Evolutionary conservation across 1,140 invertebrate genomes (phyloP), one percentile per base, ranked within the genome.

Genomic region (Drosophila nikananu): DNA sequence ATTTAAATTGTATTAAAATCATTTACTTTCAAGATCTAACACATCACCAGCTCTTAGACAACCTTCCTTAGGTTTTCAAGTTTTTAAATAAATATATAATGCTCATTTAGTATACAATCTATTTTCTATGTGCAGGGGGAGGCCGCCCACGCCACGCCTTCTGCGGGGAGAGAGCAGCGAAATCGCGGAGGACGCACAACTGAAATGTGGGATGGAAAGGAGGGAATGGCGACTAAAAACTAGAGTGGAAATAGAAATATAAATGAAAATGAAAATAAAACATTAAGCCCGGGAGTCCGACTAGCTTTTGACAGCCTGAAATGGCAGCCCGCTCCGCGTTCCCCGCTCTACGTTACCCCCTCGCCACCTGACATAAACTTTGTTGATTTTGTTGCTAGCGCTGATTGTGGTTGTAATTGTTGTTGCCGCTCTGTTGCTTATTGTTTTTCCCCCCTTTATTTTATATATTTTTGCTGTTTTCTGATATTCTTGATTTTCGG

Each of bases 231-330:
- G 30, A 21, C 66, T 70, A 27, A 42, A 59, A 49, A 39, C 37
- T 59, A 59, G 30, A 66, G 35, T 62, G 32, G 23, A 61, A 73
- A 73, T 60, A 72, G 35, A 73, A 72, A 60, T 72, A 37, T 48
- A 73, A 64, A 58, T 57, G 46, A 39, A 67, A 70, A 54, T 62
- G 27, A 54, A 48, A 63, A 68, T 61, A 60, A 79, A 70, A 32
- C 52, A 77, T 68, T 72, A 39, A 54, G 60, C 64, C 63, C 46
- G 55, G 73, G 75, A 67, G 64, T 77, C 65, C 62, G 74, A 86
- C 83, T 83, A 87, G 83, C 84, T 89, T 89, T 81, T 89, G 68
- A 75, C 77, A 81, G 66, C 48, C 55, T 60, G 74, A 67, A 78
- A 81, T 68, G 66, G 63, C 70, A 72, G 67, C 25, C 57, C 57